Conservation (phyloP, 2,888 invertebrate species). For the Plusia festucae region DNA sequence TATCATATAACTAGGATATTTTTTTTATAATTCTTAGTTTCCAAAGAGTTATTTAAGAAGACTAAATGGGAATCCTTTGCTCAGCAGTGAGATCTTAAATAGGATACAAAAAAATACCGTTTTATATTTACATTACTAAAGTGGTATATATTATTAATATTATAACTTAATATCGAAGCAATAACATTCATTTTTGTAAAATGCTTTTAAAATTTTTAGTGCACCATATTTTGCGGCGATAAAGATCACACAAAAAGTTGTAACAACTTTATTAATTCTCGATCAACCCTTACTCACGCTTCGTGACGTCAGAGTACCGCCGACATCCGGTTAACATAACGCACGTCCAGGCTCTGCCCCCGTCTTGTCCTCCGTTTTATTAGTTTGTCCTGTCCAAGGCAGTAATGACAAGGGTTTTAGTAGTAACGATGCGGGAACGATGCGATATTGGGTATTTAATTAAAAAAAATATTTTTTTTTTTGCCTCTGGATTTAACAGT, state of each 20-base stretch:
- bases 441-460: slow-evolving; percentile 10
- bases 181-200: not conserved
- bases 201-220: not conserved
- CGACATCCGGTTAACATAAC: slow-evolving; percentile 70
- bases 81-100: no score
- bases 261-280: slow-evolving; percentile 44
- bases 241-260: slow-evolving; percentile 10
- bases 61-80: no score
- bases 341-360: slow-evolving; percentile 66
- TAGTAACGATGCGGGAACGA: slow-evolving; percentile 42
- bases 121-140: no score
- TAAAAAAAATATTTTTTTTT: no score
- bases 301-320: slow-evolving; percentile 67
- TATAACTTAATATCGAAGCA: not conserved
- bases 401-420: slow-evolving; percentile 40
- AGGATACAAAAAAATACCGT: no score
- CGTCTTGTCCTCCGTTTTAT: slow-evolving; percentile 71
- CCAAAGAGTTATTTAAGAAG: no score
- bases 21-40: no score
- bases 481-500: no score
- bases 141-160: no score
- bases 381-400: slow-evolving; percentile 69
- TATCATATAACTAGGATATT: no score
- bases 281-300: slow-evolving; percentile 16
- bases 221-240: not conserved